phyloP scores from a whole-genome alignment of 2,797 vertebrate species.

The Lagodon rhomboides region DNA sequence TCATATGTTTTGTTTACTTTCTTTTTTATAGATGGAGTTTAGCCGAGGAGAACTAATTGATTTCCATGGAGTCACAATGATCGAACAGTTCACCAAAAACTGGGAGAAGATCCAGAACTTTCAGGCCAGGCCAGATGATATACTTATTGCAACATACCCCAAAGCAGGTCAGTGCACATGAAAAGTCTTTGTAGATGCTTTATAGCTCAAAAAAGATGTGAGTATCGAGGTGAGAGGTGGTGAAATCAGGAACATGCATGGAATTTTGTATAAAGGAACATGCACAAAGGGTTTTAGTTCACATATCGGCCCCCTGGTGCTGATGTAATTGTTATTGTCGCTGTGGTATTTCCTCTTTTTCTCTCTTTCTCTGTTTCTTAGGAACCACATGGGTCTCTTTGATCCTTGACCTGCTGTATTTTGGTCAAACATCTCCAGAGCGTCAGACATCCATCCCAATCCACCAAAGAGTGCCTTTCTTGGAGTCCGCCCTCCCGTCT shows the following conservation, averaged over 20 bases:
- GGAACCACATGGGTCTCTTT: constrained; percentile 82
- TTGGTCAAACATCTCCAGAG: constrained; percentile 59
- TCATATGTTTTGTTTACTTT: not conserved
- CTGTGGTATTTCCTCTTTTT: too few relatives aligned
- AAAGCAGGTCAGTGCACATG: not conserved
- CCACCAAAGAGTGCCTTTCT: constrained; percentile 76
- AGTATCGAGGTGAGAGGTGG: not conserved
- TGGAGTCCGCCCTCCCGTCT: constrained; percentile 56
- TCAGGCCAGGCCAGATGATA: not conserved
- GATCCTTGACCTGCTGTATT: constrained; percentile 80
- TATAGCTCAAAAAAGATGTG: not conserved
- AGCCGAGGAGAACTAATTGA: not conserved
- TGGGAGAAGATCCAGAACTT: not conserved
- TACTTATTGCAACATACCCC: not conserved
- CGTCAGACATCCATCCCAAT: constrained; percentile 71
- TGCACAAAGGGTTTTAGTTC: too few relatives aligned
- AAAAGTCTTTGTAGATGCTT: not conserved
- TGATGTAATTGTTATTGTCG: too few relatives aligned
- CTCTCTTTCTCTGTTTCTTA: constrained; percentile 21
- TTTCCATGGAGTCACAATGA: not conserved
- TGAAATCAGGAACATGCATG: too few relatives aligned
- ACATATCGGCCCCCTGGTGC: too few relatives aligned
- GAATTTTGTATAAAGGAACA: too few relatives aligned
- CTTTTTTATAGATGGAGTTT: not conserved
- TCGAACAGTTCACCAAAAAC: not conserved